Evolutionary conservation across 2,113 vertebrate genomes (phyloP).

Genomic region (Addax nasomaculatus): DNA sequence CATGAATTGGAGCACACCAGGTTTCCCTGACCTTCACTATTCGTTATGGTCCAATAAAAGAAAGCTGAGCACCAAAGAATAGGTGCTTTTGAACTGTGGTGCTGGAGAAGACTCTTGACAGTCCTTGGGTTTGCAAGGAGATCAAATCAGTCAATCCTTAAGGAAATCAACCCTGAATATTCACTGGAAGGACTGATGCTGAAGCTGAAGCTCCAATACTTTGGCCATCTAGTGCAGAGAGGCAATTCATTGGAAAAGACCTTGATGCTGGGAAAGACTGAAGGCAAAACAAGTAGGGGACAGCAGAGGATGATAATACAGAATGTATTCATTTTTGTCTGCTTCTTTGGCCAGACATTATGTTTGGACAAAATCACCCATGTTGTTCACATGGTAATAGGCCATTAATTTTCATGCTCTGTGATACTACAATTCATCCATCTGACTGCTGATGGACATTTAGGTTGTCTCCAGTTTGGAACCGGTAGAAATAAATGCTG

Average conservation of each 20-base stretch:
- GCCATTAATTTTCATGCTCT: not conserved
- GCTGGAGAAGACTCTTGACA: not conserved
- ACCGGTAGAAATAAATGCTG: not conserved
- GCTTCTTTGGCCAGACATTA: not conserved
- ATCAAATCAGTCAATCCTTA: not conserved
- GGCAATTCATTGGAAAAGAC: not conserved
- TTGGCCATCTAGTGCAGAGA: rapidly evolving
- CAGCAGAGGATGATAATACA: not conserved
- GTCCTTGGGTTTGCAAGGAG: not conserved
- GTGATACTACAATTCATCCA: not conserved
- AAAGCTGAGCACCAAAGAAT: not conserved
- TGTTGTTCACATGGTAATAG: not conserved
- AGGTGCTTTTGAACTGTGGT: not conserved
- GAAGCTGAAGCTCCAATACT: not conserved
- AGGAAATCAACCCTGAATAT: not conserved
- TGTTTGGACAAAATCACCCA: not conserved
- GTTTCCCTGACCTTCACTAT: not conserved
- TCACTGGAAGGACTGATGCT: not conserved
- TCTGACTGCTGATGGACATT: not conserved
- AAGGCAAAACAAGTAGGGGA: not conserved
- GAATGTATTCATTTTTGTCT: not conserved
- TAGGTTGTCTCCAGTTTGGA: not conserved
- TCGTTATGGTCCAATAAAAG: not conserved
- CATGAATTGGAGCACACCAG: not conserved
- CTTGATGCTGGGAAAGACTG: not conserved